These are phyloP conservation scores for Steinernema hermaphroditum DNA, from an alignment of 2,888 invertebrate genomes.

Conservation along the genomic window DNA sequence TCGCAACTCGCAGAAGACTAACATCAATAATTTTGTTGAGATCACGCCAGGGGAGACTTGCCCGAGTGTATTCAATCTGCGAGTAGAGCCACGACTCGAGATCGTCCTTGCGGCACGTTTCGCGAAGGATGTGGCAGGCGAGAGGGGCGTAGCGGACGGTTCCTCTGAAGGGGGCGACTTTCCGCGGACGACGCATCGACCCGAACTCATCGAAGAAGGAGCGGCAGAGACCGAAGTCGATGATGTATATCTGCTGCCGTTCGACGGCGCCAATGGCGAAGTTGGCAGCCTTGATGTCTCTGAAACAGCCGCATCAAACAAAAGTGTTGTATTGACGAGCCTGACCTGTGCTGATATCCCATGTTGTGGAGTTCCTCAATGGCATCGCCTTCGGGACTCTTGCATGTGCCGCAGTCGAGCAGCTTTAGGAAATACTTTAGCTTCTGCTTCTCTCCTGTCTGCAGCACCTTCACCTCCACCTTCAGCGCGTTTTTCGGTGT, in stretches of 20 bases:
- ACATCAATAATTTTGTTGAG: constrained; percentile 40
- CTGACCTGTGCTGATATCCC: constrained; percentile 34
- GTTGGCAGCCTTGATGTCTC: constrained; percentile 53
- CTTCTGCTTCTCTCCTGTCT: not conserved
- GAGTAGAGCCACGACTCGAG: constrained; percentile 55
- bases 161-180: constrained; percentile 46
- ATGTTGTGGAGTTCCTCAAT: constrained; percentile 49
- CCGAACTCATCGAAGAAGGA: constrained; percentile 37
- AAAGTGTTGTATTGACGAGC: not conserved
- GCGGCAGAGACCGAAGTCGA: constrained; percentile 57
- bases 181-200: constrained; percentile 38
- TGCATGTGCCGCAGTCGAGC: not conserved
- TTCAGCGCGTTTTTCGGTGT: constrained; percentile 14
- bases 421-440: constrained; percentile 1
- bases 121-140: constrained; percentile 47
- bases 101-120: constrained; percentile 55
- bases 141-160: constrained; percentile 42
- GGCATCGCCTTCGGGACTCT: constrained; percentile 33
- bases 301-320: constrained; percentile 39
- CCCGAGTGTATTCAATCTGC: constrained; percentile 53
- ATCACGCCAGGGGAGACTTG: constrained; percentile 53
- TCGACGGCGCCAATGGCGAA: constrained; percentile 44
- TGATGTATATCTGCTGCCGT: constrained; percentile 43
- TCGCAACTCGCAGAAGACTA: constrained; percentile 36
- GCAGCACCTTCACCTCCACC: constrained; percentile 24